Evolutionary conservation across 2,113 vertebrate species (phyloP), one percentile per base, ranked within the genome.

Genomic region (Phrynosoma platyrhinos): DNA sequence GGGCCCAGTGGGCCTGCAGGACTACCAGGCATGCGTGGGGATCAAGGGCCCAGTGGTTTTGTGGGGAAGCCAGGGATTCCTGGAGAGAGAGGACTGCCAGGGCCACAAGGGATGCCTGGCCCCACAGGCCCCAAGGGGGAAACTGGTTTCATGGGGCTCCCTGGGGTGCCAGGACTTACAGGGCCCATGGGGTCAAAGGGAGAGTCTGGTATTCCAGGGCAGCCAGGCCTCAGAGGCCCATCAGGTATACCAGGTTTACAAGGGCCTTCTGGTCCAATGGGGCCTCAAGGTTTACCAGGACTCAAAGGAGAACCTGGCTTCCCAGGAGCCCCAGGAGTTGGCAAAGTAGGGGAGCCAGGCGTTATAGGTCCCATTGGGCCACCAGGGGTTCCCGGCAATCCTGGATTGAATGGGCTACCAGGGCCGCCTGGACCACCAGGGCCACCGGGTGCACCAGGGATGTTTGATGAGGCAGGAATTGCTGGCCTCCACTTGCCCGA

Each of bases 221-320:
- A 98, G 91, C 98, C 98, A 0, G 99, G 99, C 0, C 96, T 98
- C 76, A 95, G 99, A 85, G 99, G 98, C 4, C 97, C 98, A 91
- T 98, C 98, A 0, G 98, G 99, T 23, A 99, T 99, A 93, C 98
- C 99, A 0, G 99, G 99, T 66, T 94, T 98, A 83, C 98, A 99
- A 90, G 99, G 99, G 0, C 98, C 98, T 0, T 96, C 98, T 1
- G 99, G 99, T 9, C 98, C 98, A n/a, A 98, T 99, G 91, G 99
- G 99, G 68, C 98, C 98, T 4, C 98, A 98, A 86, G 99, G 99
- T 66, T 92, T 97, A 79, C 98, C 98, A 1, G 99, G 99, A 32
- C 87, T 96, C 16, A 99, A 98, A 90, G 99, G 98, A 9, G 98
- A 99, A 42, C 91, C 97, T 0, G 99, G 99, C 69, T 93, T 97